Conservation (phyloP, 2,113 vertebrate species). For the Eudyptes chrysolophus region DNA sequence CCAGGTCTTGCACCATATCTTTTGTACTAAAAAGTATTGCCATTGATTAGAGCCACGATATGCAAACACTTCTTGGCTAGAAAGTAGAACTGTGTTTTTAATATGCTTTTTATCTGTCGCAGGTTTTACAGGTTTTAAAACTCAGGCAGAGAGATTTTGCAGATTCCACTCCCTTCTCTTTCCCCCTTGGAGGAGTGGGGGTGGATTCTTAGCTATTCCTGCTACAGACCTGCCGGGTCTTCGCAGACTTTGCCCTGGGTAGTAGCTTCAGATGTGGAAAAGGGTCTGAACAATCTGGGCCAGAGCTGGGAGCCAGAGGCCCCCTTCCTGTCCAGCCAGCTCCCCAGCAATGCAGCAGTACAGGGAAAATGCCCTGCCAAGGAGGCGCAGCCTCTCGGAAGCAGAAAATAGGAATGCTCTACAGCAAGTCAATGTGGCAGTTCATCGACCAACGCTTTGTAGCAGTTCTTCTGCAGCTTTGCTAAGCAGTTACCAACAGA, state of each 20-base stretch:
- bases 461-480: not conserved
- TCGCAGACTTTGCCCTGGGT: not conserved
- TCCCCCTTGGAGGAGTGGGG: rapidly evolving
- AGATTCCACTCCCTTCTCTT: not conserved
- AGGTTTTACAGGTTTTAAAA: not conserved
- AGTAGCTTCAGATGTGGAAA: not conserved
- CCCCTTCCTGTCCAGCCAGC: not conserved
- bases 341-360: not conserved
- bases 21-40: not conserved
- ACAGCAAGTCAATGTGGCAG: not conserved
- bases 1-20: not conserved
- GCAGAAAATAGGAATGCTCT: rapidly evolving
- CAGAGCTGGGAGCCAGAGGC: not conserved
- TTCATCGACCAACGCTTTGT: not conserved
- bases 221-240: not conserved
- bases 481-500: not conserved
- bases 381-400: not conserved
- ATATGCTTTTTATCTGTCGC: not conserved
- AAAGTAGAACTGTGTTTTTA: not conserved
- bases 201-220: not conserved
- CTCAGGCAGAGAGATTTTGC: not conserved
- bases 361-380: not conserved
- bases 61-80: not conserved
- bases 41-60: not conserved
- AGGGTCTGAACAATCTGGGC: rapidly evolving